Conservation (phyloP, 2,888 invertebrate genomes). For the Hydrotaea cyrtoneurina region DNA sequence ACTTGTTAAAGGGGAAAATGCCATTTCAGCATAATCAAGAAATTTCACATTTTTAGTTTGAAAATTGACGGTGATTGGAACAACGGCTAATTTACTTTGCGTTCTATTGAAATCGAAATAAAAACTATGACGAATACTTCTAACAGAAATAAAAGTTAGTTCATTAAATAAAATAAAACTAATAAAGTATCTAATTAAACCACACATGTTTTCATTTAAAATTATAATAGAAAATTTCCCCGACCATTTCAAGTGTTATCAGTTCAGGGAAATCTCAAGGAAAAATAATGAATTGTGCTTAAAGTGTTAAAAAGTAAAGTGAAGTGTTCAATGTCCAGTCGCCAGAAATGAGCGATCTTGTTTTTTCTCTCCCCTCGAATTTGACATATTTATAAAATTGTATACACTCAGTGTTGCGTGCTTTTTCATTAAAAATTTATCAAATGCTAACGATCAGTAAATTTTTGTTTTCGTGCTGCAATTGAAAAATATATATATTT, state of each 20-base stretch:
- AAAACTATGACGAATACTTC: no score
- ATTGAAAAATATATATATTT: slow-evolving; percentile 43
- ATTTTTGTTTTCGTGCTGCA: slow-evolving; percentile 40
- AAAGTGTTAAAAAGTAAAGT: slow-evolving; percentile 35
- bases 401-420: background rate
- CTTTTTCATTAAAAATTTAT: slow-evolving; percentile 54
- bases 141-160: no score
- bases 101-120: no score
- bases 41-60: slow-evolving; percentile 68
- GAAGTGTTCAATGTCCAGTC: slow-evolving; percentile 28
- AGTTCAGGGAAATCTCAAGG: slow-evolving; percentile 30
- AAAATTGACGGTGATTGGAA: slow-evolving; percentile 62
- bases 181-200: background rate
- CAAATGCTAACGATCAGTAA: slow-evolving; percentile 52
- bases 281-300: slow-evolving; percentile 8
- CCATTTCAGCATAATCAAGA: slow-evolving; percentile 69
- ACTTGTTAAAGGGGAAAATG: slow-evolving; percentile 59
- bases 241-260: background rate
- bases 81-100: no score
- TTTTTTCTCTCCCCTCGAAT: background rate
- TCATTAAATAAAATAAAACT: background rate
- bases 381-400: slow-evolving; percentile 38
- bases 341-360: slow-evolving; percentile 8
- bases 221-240: background rate
- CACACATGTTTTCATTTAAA: background rate